These are phyloP conservation scores for Camptogramma bilineatum DNA, from an alignment of 2,888 invertebrate species.

Conservation along the genomic window DNA sequence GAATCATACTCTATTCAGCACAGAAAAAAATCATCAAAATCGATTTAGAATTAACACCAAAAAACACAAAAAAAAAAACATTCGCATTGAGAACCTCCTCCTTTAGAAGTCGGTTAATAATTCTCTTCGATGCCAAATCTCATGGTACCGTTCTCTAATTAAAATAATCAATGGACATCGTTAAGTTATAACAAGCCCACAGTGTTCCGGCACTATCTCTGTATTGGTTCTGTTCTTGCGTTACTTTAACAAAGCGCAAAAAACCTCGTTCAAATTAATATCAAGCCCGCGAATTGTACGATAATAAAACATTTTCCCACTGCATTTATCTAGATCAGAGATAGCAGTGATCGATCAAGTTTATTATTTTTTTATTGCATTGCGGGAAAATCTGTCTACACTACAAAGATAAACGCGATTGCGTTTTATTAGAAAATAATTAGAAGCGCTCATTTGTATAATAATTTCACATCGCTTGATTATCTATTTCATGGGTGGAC, in stretches of 20 bases:
- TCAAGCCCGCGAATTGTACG: constrained; percentile 38
- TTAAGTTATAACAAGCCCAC: constrained; percentile 26
- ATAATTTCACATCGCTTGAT: no score
- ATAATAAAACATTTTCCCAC: constrained; percentile 47
- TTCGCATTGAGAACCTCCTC: no score
- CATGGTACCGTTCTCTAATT: background rate
- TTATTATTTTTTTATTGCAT: constrained; percentile 36
- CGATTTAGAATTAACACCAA: no score
- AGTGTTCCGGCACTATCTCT: constrained; percentile 21
- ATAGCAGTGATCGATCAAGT: constrained; percentile 54
- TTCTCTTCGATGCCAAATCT: background rate
- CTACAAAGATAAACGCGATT: constrained; percentile 10
- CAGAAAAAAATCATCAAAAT: no score
- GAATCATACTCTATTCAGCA: no score
- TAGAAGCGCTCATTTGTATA: background rate
- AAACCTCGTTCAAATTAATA: constrained; percentile 44
- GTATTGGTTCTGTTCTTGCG: constrained; percentile 54
- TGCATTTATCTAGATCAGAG: constrained; percentile 51
- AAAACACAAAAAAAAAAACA: no score
- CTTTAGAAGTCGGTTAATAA: no score
- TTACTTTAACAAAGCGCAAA: constrained; percentile 58
- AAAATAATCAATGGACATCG: constrained; percentile 8
- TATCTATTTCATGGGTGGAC: no score
- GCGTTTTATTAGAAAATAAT: constrained; percentile 1
- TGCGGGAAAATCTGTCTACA: constrained; percentile 26